Evolutionary conservation across 2,113 vertebrate species (phyloP).

Genomic region (Sphyrna mokarran): DNA sequence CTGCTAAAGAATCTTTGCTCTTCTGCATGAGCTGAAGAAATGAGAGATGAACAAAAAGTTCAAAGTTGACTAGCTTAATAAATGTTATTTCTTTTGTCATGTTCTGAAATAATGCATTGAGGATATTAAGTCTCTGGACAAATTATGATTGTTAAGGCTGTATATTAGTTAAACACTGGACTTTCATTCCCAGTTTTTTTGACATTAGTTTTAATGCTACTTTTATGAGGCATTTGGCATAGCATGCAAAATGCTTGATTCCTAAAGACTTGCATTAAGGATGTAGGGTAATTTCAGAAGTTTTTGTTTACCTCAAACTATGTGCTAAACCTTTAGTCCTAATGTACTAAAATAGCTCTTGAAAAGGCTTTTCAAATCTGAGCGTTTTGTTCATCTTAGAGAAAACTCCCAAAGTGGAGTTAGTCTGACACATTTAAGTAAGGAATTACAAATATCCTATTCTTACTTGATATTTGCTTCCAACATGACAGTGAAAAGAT

Average conservation of each 20-base stretch:
- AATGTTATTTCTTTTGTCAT: neutral
- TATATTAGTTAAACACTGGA: slow-evolving; percentile 31
- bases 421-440: neutral
- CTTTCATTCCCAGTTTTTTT: slow-evolving; percentile 18
- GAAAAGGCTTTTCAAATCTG: neutral
- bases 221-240: neutral
- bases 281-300: neutral
- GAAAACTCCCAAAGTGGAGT: neutral
- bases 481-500: neutral
- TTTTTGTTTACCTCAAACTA: neutral
- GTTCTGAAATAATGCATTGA: neutral
- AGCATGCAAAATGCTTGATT: neutral
- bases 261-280: neutral
- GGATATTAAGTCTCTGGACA: neutral
- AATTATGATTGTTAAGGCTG: slow-evolving; percentile 9
- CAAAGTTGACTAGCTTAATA: slow-evolving; percentile 24
- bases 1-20: neutral
- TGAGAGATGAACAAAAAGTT: slow-evolving; percentile 29
- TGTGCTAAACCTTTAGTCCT: neutral
- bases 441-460: neutral
- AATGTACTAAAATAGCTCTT: slow-evolving; percentile 23
- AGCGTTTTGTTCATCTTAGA: slow-evolving; percentile 26
- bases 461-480: neutral
- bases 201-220: neutral
- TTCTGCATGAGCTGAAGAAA: neutral